phyloP scores from a whole-genome alignment of 1,140 invertebrate species.

The Mesaphorura yosii region DNA sequence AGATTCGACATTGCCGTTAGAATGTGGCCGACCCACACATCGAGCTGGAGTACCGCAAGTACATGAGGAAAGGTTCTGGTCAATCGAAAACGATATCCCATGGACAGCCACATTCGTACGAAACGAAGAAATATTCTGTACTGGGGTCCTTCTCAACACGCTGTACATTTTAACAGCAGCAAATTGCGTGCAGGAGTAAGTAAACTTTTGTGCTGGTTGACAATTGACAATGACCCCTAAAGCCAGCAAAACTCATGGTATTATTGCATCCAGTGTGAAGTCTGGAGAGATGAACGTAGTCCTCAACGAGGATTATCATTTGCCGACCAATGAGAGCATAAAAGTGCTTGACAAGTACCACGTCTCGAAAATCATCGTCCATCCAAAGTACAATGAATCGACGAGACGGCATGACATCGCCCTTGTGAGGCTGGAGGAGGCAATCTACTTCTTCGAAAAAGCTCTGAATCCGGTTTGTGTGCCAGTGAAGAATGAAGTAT shows the following conservation, averaged over 20 bases:
- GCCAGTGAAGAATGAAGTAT: background rate
- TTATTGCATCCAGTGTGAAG: too few species aligned
- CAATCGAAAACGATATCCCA: constrained; percentile 8
- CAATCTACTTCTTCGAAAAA: constrained; percentile 11
- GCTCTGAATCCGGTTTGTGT: background rate
- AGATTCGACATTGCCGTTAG: too few species aligned
- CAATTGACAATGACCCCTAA: too few species aligned
- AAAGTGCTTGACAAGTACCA: too few species aligned
- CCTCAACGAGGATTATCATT: too few species aligned
- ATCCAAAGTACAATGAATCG: constrained; percentile 8
- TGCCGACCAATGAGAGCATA: too few species aligned
- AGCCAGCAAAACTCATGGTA: too few species aligned
- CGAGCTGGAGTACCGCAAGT: too few species aligned
- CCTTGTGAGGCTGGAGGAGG: constrained; percentile 8
- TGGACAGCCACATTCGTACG: constrained; percentile 19
- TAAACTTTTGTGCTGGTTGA: too few species aligned
- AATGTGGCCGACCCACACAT: too few species aligned
- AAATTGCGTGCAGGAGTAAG: constrained; percentile 14
- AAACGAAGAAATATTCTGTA: constrained; percentile 11
- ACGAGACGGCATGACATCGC: constrained; percentile 22
- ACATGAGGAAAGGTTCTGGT: too few species aligned
- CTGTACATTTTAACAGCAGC: constrained; percentile 12
- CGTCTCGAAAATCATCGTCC: constrained; percentile 8
- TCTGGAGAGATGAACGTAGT: too few species aligned
- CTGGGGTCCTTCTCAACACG: constrained; percentile 17